Evolutionary conservation across 1,140 invertebrate species (phyloP), one percentile per base, ranked within the genome.

Genomic region (Drusus annulatus): DNA sequence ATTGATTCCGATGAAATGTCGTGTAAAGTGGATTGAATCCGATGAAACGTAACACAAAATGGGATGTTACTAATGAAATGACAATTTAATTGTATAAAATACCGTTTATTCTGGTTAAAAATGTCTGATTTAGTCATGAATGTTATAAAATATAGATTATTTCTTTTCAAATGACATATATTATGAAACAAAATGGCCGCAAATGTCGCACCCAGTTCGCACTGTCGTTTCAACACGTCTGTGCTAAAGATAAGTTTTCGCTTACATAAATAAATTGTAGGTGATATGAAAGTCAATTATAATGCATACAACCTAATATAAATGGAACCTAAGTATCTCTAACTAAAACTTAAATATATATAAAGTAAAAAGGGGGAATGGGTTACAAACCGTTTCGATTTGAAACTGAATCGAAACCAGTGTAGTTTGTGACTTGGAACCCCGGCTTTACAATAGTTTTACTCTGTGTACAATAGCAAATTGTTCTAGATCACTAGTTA

Each of bases 211-310:
- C 68, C 19, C 25, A 52, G 51, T 50, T 50, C 51, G 5, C 36
- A 71, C 17, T 50, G 50, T 51, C 68, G 36, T 65, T 28, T 17
- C 56, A 60, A 60, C 16, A 60, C 16, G 63, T 25, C 10, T 25
- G 80, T 58, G 45, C 8, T 74, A 74, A 28, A 15, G 31, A 76
- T 80, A 83, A 80, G 76, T 56, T 78, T 80, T 79, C 77, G 81
- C 81, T 83, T 83, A 83, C 81, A 79, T 79, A 73, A 77, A 78
- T 63, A 82, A 80, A 80, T 76, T 83, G 79, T 83, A 83, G 81
- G 81, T 83, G 81, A 80, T 80, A 28, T 76, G 76, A 80, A 83
- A 69, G 81, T 83, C 81, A 83, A 83, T 83, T 83, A 83, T 83
- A 83, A 79, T 75, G 80, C 68, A 73, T 79, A 79, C 65, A 79